Percentiles rank a stretch among this genome's conserved stretches.
Conservation (phyloP, 2,797 vertebrate genomes). For the Crossoptilon crossoptilon region DNA sequence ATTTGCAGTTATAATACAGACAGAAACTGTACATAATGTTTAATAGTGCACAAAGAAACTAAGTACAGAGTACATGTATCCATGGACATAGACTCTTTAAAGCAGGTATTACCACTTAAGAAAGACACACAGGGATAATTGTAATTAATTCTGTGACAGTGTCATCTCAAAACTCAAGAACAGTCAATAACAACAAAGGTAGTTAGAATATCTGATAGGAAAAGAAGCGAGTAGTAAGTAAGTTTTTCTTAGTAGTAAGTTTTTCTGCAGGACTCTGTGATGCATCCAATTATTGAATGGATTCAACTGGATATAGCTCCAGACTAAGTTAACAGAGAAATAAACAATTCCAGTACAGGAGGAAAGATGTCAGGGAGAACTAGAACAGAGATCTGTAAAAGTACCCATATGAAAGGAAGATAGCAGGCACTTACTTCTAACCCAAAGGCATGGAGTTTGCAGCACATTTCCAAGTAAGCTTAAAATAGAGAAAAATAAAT, state of each 20-base stretch:
- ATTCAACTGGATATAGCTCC: not conserved
- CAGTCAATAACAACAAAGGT: not conserved
- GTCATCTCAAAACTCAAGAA: not conserved
- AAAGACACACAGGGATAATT: not conserved
- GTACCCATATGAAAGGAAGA: not conserved
- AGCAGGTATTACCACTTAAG: not conserved
- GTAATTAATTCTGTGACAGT: not conserved
- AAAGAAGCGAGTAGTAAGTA: not conserved
- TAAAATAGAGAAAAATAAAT: not conserved
- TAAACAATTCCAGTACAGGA: not conserved
- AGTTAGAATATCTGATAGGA: not conserved
- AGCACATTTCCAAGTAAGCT: not conserved
- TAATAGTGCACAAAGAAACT: not conserved
- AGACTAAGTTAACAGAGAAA: not conserved
- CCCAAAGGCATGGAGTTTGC: not conserved
- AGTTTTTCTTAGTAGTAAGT: no score
- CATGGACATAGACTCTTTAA: not conserved
- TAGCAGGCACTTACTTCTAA: not conserved
- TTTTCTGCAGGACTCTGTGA: not conserved
- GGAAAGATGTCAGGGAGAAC: not conserved
- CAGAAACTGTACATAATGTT: not conserved
- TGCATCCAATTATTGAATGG: not conserved
- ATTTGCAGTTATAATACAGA: not conserved
- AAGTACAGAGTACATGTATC: rapidly evolving
- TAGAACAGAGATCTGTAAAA: not conserved